Evolutionary conservation across 2,797 vertebrate genomes (phyloP), one percentile per base, ranked within the genome.

Genomic region (Semotilus atromaculatus): DNA sequence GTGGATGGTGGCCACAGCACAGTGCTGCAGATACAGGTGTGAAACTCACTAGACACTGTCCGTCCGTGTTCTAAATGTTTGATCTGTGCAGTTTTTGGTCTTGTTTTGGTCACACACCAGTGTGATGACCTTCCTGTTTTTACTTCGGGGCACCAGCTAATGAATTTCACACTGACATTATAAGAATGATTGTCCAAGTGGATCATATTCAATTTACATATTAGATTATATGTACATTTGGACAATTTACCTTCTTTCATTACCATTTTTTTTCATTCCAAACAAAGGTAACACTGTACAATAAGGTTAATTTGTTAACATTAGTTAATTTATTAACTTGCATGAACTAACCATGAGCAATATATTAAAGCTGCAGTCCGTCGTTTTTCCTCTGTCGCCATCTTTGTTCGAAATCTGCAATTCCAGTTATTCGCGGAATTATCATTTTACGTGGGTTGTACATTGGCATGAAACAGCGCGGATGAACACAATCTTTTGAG

Each of bases 1-100:
- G 97, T 97, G 97, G 97, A 97, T 98, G 97, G 97, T 98, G 97
- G 97, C 96, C 97, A 91, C 96, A 98, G 95, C 97, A 95, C 96
- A 94, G 94, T 96, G 93, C 96, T 90, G 94, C 96, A 88, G 94
- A 95, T 91, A 91, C 97, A 98, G 97, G 97, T 98, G 96, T 96
- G 97, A 95, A 91, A 95, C 90, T 93, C 85, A 88, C 95, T 95
- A 91, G 95, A 93, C 95, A 94, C 81, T 89, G 88, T 91, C 84
- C 64, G 88, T 91, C 84, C 64, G 55, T 85, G 34, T 71, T 70
- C 77, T 51, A 38, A n/a, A 83, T 73, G 60, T n/a, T 83, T n/a
- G 77, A n/a, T 82, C 68, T 80, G 40, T 68, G 83, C 74, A 93
- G 45, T 5, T 89, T 90, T 91, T 68, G 13, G 90, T 93, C 86